Percentiles rank a stretch among this genome's conserved stretches.
Evolutionary conservation across 2,888 invertebrate species (phyloP).

Genomic region (Heliconius hortense): DNA sequence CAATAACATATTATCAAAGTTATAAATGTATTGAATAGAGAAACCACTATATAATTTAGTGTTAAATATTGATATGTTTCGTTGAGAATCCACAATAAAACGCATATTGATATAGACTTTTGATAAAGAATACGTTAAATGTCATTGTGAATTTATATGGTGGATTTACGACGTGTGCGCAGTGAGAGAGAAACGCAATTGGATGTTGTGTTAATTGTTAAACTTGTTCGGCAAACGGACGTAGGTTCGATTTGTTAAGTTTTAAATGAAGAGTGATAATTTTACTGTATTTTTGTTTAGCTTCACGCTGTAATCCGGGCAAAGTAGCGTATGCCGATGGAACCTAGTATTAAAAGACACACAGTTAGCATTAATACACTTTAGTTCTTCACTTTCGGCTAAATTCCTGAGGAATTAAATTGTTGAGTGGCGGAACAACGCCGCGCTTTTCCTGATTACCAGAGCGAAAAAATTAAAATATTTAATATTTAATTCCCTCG

Average conservation of each 20-base stretch:
- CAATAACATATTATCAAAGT: constrained; percentile 26
- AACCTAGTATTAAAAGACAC: neutral
- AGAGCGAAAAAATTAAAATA: too few species aligned
- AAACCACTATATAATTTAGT: constrained; percentile 23
- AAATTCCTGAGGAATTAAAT: neutral
- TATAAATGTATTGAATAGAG: constrained; percentile 33
- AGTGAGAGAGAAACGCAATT: constrained; percentile 29
- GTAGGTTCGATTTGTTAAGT: constrained; percentile 1
- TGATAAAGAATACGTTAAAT: constrained; percentile 30
- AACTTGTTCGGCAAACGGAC: neutral
- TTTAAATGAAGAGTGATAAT: neutral
- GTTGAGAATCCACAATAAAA: constrained; percentile 19
- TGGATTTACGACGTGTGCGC: constrained; percentile 42
- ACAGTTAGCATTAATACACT: too few species aligned
- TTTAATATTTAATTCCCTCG: neutral
- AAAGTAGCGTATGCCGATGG: neutral
- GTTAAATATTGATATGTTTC: constrained; percentile 29
- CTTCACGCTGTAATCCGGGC: neutral
- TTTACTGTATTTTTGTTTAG: neutral
- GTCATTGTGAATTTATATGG: constrained; percentile 21
- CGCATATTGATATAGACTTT: constrained; percentile 9
- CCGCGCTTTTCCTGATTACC: neutral
- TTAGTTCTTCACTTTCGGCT: neutral
- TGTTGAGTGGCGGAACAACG: neutral
- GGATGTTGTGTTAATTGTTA: neutral